Conservation (phyloP, 1,140 invertebrate species). For the Akabosia matsudoensis region DNA sequence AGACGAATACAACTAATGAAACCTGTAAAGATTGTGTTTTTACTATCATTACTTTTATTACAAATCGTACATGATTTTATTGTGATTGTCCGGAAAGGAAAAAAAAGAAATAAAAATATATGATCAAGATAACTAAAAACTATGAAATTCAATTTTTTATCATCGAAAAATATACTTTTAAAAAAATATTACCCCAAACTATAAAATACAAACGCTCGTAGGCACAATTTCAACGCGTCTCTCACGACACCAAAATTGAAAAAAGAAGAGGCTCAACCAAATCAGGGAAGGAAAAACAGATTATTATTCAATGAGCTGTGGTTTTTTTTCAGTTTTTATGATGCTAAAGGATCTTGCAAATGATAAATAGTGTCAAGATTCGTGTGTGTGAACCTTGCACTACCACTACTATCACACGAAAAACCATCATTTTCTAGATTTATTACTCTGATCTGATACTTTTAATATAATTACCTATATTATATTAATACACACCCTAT, state of each 20-base stretch:
- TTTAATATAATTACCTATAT: neutral
- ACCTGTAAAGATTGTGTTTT: constrained; percentile 13
- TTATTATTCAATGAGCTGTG: neutral
- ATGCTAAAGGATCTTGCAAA: neutral
- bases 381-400: neutral
- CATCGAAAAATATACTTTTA: neutral
- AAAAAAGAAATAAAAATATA: neutral
- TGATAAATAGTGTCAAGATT: neutral
- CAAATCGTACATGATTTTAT: neutral
- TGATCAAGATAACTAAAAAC: neutral
- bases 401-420: neutral
- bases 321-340: neutral
- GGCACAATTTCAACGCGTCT: too few species aligned
- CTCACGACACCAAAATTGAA: too few species aligned
- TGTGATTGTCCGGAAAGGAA: constrained; percentile 17
- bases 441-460: neutral
- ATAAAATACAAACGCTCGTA: too few species aligned
- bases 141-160: neutral
- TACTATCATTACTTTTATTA: neutral
- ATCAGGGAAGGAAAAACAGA: too few species aligned
- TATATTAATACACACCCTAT: neutral
- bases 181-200: too few species aligned
- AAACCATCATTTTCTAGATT: neutral
- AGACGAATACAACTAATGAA: neutral
- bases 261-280: too few species aligned